A percentile compares a stretch with the other conserved stretches of the same genome.
These are phyloP conservation scores for Gorsachius magnificus DNA, from an alignment of 2,797 vertebrate species.

Conservation along the genomic window DNA sequence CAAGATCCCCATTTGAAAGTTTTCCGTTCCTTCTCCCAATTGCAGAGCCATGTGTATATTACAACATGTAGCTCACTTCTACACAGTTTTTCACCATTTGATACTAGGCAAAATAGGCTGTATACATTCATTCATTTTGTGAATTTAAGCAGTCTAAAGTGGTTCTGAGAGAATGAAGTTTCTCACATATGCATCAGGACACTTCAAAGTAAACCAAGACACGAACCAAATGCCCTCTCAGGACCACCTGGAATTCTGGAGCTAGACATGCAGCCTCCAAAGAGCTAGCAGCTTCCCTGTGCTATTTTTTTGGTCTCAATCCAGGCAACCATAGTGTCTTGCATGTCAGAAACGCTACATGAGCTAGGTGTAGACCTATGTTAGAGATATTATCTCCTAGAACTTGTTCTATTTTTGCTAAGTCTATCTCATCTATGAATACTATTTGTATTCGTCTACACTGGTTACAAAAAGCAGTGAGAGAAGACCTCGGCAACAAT, in stretches of 20 bases:
- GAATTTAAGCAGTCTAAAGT: not conserved
- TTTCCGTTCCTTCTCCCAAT: not conserved
- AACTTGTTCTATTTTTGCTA: not conserved
- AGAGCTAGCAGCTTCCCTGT: not conserved
- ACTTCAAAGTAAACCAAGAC: not conserved
- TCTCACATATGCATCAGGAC: not conserved
- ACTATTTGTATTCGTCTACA: not conserved
- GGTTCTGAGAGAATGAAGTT: not conserved
- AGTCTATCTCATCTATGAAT: not conserved
- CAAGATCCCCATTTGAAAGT: not conserved
- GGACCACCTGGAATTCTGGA: not conserved
- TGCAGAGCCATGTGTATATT: rapidly evolving
- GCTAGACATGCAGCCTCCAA: not conserved
- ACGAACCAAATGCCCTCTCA: not conserved
- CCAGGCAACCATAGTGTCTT: not conserved
- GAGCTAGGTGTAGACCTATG: not conserved
- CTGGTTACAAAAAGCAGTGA: not conserved
- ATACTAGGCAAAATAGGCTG: not conserved
- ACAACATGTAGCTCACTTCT: not conserved
- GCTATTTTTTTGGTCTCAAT: not conserved
- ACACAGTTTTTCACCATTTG: not conserved
- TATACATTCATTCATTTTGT: not conserved
- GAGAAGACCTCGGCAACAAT: not conserved
- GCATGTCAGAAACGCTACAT: not conserved
- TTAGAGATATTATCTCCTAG: not conserved